phyloP scores from a whole-genome alignment of 2,888 invertebrate genomes.

The Empis livida region DNA sequence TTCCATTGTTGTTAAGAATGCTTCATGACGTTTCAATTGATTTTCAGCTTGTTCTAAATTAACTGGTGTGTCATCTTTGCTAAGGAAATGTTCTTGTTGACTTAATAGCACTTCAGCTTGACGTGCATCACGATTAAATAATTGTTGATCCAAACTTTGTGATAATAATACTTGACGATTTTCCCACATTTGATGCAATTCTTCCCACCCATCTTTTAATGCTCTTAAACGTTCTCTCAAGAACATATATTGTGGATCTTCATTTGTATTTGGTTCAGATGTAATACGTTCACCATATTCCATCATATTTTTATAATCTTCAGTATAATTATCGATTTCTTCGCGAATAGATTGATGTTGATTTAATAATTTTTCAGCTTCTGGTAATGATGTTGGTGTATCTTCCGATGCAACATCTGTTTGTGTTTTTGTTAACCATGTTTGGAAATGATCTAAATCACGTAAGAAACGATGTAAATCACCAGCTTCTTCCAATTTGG shows the following conservation, averaged over 20 bases:
- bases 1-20: conserved; percentile 98
- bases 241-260: conserved; percentile 99
- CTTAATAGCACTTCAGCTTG: conserved; percentile 95
- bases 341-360: conserved; percentile 98
- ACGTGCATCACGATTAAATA: conserved; percentile 91
- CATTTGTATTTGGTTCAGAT: conserved; percentile 70
- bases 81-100: conserved; percentile 95
- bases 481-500: conserved; percentile 96
- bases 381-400: conserved; percentile 81
- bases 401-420: conserved; percentile 98
- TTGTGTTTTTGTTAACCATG: conserved; percentile 97
- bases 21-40: conserved; percentile 92
- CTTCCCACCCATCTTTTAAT: conserved; percentile 97
- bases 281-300: conserved; percentile 95
- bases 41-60: conserved; percentile 97
- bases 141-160: conserved; percentile 88
- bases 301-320: conserved; percentile 99
- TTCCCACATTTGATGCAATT: conserved; percentile 99
- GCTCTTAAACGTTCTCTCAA: conserved; percentile 94
- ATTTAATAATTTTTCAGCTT: conserved; percentile 91
- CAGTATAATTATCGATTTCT: conserved; percentile 98
- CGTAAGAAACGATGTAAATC: conserved; percentile 96
- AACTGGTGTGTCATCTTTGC: conserved; percentile 91
- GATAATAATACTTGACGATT: conserved; percentile 89
- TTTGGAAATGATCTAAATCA: conserved; percentile 98